Conservation (phyloP, 2,797 vertebrate genomes). For the Acrocephalus scirpaceus region DNA sequence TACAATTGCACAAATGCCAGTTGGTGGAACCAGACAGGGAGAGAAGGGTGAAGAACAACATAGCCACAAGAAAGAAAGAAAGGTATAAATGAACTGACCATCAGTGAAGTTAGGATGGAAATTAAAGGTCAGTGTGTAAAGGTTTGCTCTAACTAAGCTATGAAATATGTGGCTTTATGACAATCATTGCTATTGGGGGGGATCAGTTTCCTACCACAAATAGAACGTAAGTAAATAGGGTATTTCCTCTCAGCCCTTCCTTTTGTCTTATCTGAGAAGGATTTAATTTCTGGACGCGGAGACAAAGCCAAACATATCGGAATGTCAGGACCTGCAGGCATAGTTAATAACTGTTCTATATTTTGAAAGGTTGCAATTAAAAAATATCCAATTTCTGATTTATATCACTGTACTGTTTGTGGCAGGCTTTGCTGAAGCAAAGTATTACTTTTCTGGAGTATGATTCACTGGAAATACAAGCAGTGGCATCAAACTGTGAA, state of each 20-base stretch:
- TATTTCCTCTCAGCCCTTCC: background rate
- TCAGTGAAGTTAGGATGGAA: background rate
- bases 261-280: background rate
- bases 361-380: slow-evolving; percentile 44
- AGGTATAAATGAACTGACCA: background rate
- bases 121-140: background rate
- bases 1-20: background rate
- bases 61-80: background rate
- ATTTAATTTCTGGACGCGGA: background rate
- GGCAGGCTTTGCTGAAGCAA: slow-evolving; percentile 38
- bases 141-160: background rate
- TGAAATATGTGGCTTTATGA: background rate
- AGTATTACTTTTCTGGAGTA: slow-evolving; percentile 50
- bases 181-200: background rate
- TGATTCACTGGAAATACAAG: slow-evolving; percentile 58
- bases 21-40: background rate
- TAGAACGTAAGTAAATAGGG: background rate
- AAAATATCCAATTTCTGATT: slow-evolving; percentile 55
- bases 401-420: slow-evolving; percentile 35
- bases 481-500: slow-evolving; percentile 47
- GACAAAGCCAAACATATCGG: slow-evolving; percentile 9
- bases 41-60: background rate
- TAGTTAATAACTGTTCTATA: background rate
- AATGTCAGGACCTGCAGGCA: slow-evolving; percentile 43
- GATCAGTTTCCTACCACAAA: background rate